These are phyloP conservation scores for Gopherus evgoodei DNA, from an alignment of 2,113 vertebrate species.

Conservation along the genomic window DNA sequence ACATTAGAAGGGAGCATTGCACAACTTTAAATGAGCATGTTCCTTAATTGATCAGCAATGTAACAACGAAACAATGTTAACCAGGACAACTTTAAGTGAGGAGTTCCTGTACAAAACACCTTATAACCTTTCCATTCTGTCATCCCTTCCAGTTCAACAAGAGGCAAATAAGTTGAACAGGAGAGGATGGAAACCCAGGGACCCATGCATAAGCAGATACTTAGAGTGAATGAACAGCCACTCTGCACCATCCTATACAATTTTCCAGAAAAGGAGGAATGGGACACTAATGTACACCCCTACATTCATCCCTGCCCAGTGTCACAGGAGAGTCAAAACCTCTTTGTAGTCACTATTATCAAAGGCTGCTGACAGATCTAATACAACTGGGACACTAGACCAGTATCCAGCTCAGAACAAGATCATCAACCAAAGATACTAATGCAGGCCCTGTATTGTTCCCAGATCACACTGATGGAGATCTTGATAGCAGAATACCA, in stretches of 20 bases:
- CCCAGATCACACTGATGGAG: not conserved
- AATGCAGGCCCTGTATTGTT: not conserved
- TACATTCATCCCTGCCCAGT: not conserved
- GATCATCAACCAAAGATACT: not conserved
- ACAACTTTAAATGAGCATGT: too few relatives aligned
- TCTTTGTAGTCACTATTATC: not conserved
- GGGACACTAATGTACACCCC: not conserved
- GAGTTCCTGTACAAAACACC: not conserved
- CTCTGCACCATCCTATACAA: not conserved
- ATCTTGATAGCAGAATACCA: not conserved
- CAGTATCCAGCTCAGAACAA: not conserved
- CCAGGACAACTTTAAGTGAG: too few relatives aligned
- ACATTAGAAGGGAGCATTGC: too few relatives aligned
- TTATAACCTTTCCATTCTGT: not conserved
- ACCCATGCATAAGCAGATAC: not conserved
- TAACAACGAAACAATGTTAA: too few relatives aligned
- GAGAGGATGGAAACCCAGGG: not conserved
- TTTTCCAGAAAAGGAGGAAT: not conserved
- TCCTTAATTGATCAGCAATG: too few relatives aligned
- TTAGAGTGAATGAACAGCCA: not conserved
- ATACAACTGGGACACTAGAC: not conserved
- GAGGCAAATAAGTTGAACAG: not conserved
- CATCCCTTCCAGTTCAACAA: too few relatives aligned
- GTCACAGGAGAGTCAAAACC: not conserved
- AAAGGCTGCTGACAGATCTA: fast-evolving